Conservation (phyloP, 2,888 invertebrate genomes). For the Lasioglossum zephyrum region DNA sequence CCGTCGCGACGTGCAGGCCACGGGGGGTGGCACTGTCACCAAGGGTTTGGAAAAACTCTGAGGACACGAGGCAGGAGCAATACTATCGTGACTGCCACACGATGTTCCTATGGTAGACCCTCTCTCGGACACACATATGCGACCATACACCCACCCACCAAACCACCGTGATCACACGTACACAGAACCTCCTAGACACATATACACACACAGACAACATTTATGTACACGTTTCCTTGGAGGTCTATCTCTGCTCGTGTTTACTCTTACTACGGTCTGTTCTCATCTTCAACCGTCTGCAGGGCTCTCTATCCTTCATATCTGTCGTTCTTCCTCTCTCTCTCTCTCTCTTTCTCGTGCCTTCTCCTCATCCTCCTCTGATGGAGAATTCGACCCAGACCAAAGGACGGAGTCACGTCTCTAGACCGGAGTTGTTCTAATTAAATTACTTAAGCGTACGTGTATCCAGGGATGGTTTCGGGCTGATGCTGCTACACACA, state of each 20-base stretch:
- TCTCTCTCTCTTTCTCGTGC: conserved; percentile 29
- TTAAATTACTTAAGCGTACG: conserved; percentile 85
- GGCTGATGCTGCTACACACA: conserved; percentile 74
- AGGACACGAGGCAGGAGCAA: conserved; percentile 74
- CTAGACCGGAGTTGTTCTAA: conserved; percentile 83
- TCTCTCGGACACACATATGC: conserved; percentile 50
- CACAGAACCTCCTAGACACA: neutral
- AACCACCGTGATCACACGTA: conserved; percentile 9
- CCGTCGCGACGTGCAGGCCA: conserved; percentile 71
- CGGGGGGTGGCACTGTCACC: conserved; percentile 66
- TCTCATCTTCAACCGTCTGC: conserved; percentile 68
- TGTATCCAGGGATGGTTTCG: conserved; percentile 81
- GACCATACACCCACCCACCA: conserved; percentile 15
- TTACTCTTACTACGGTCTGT: conserved; percentile 61
- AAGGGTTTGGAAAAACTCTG: conserved; percentile 68
- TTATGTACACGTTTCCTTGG: conserved; percentile 44
- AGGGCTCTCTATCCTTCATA: conserved; percentile 69
- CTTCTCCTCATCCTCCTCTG: conserved; percentile 31
- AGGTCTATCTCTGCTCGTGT: conserved; percentile 60
- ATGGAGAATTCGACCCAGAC: conserved; percentile 67
- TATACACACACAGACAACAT: neutral
- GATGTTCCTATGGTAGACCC: conserved; percentile 68
- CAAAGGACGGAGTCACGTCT: conserved; percentile 83
- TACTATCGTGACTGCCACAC: conserved; percentile 73
- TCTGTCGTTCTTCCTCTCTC: conserved; percentile 50